Evolutionary conservation across 2,888 invertebrate species (phyloP).

Genomic region (Dioctria rufipes): DNA sequence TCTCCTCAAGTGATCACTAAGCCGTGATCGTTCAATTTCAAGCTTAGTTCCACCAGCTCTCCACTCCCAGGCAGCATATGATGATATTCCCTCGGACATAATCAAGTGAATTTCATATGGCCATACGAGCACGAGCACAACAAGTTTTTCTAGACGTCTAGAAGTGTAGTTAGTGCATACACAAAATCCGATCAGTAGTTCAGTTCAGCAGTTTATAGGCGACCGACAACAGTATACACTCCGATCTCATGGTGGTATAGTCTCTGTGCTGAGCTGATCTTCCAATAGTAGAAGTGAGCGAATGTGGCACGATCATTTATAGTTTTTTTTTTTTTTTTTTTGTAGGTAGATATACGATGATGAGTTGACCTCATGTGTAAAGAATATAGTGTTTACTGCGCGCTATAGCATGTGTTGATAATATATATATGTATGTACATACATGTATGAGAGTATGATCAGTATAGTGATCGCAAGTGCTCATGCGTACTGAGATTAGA

Average conservation of each 20-base stretch:
- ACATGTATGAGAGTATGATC: not conserved
- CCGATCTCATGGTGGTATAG: too few species aligned
- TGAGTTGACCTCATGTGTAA: slow-evolving; percentile 30
- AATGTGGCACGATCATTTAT: slow-evolving; percentile 17
- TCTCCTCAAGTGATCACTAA: slow-evolving; percentile 3
- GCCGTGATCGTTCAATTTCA: slow-evolving; percentile 12
- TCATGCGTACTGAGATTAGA: slow-evolving; percentile 46
- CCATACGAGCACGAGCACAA: slow-evolving; percentile 3
- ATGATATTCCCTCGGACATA: slow-evolving; percentile 15
- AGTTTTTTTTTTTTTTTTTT: not conserved
- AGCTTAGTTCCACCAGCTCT: not conserved
- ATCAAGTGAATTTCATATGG: slow-evolving; percentile 35
- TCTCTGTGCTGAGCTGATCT: too few species aligned
- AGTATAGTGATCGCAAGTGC: not conserved
- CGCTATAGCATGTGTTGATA: slow-evolving; percentile 18
- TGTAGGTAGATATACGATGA: slow-evolving; percentile 26
- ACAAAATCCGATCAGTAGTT: slow-evolving; percentile 46
- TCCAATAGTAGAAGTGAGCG: not conserved
- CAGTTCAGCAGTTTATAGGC: slow-evolving; percentile 6
- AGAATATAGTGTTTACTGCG: not conserved
- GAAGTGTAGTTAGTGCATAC: slow-evolving; percentile 2
- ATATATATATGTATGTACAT: too few species aligned
- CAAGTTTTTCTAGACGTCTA: slow-evolving; percentile 44
- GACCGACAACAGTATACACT: not conserved
- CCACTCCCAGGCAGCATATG: too few species aligned